These are phyloP conservation scores for Trinorchestia longiramus DNA, from an alignment of 1,140 invertebrate species.

Conservation along the genomic window DNA sequence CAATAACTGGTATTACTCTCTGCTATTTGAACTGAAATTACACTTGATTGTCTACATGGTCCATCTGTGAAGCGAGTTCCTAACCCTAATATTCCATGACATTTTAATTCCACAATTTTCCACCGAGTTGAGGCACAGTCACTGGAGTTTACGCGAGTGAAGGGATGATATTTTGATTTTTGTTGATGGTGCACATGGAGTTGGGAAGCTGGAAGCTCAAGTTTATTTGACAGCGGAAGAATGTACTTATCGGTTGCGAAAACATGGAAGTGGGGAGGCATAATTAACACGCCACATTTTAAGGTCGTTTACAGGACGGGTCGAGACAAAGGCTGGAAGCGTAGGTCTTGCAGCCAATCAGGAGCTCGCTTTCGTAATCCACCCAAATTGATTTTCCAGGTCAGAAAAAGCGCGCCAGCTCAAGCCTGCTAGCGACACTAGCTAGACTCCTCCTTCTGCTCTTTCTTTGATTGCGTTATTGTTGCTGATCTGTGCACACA, in stretches of 20 bases:
- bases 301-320: not conserved
- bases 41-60: not conserved
- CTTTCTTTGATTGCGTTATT: constrained; percentile 39
- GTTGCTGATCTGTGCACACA: not conserved
- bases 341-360: constrained; percentile 39
- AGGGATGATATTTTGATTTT: not conserved
- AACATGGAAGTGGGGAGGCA: not conserved
- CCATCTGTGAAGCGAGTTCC: not conserved
- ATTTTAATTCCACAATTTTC: not conserved
- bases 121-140: not conserved
- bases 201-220: not conserved
- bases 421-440: constrained; percentile 30
- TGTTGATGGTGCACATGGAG: not conserved
- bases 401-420: constrained; percentile 13
- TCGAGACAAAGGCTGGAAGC: constrained; percentile 7
- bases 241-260: not conserved
- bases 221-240: not conserved
- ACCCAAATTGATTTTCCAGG: constrained; percentile 54
- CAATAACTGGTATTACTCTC: not conserved
- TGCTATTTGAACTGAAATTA: not conserved
- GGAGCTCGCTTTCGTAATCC: constrained; percentile 27
- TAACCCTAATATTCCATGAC: not conserved
- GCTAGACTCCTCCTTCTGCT: constrained; percentile 24
- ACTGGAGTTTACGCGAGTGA: not conserved
- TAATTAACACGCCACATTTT: not conserved